Percentiles rank a stretch among this genome's conserved stretches.
Evolutionary conservation across 2,888 invertebrate genomes (phyloP).

Genomic region (Habrosyne pyritoides): DNA sequence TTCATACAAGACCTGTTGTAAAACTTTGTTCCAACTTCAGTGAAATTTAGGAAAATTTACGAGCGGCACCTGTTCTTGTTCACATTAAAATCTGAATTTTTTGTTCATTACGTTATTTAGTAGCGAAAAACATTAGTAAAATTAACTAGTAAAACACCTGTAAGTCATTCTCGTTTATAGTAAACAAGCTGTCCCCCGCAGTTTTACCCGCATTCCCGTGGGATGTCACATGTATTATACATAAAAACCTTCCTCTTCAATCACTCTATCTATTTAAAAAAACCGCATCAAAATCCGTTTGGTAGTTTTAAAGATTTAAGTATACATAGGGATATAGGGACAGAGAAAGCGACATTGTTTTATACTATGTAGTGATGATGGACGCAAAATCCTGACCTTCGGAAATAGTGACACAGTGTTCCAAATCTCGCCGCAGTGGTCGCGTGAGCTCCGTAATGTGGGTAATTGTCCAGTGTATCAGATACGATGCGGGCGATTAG

Average conservation of each 20-base stretch:
- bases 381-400: constrained; percentile 60
- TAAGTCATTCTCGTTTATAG: background rate
- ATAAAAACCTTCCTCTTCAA: no score
- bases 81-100: background rate
- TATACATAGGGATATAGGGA: no score
- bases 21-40: background rate
- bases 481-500: constrained; percentile 58
- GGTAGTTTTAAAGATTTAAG: no score
- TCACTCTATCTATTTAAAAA: no score
- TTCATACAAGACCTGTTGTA: background rate
- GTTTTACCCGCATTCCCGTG: no score
- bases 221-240: no score
- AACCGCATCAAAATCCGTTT: no score
- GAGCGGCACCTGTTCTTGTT: constrained; percentile 1
- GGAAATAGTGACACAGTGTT: constrained; percentile 54
- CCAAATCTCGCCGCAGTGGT: constrained; percentile 42
- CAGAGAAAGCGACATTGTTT: no score
- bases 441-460: constrained; percentile 43
- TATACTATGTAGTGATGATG: no score
- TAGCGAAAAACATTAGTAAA: background rate
- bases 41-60: background rate
- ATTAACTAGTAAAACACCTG: background rate
- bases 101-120: background rate
- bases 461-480: constrained; percentile 51
- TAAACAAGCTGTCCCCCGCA: no score